Evolutionary conservation across 2,797 vertebrate species (phyloP), one percentile per base, ranked within the genome.

Genomic region (Scyliorhinus canicula): DNA sequence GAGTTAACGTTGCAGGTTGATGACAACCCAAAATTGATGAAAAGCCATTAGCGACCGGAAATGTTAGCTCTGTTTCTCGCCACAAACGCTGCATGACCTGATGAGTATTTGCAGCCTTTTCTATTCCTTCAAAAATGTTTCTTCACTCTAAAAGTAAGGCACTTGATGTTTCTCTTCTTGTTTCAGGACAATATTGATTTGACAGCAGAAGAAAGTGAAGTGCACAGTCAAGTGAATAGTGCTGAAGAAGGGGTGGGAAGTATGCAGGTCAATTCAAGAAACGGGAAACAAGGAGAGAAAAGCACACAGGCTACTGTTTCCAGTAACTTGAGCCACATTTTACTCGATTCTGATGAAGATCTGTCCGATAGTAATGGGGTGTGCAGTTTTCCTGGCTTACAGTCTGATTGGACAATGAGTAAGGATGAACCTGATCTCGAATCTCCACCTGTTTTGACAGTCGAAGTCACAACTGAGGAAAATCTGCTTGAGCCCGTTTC

Each of bases 141-240:
- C 55, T 90, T 60, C 8, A 90, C 21, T n/a, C 5, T 57, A 63
- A 90, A n/a, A 93, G 65, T 50, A 71, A 71, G 31, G 71, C 5
- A 35, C 63, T 69, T 69, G 28, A 69, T 12, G 0, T 90, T 90
- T 88, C 57, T 26, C n/a, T 93, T 71, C 28, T 71, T 52, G 47
- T 94, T 94, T 94, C 93, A 94, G 93, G 93, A 94, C 44, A 50
- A 55, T 52, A 94, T 94, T 71, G 93, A 94, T 71, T 74, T 94
- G 50, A 94, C 93, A 50, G 28, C 40, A 31, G 91, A 94, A 52
- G 93, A 94, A 28, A 94, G n/a, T 94, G 93, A 94, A 69, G 47
- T 69, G 47, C 12, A 55, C 11, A 55, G 31, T 69, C 67, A 94
- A 50, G 93, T 94, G 93, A 71, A 52, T 28, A 31, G 6, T 65